These are phyloP conservation scores for Protobothrops mucrosquamatus DNA, from an alignment of 2,113 vertebrate genomes.

Conservation along the genomic window DNA sequence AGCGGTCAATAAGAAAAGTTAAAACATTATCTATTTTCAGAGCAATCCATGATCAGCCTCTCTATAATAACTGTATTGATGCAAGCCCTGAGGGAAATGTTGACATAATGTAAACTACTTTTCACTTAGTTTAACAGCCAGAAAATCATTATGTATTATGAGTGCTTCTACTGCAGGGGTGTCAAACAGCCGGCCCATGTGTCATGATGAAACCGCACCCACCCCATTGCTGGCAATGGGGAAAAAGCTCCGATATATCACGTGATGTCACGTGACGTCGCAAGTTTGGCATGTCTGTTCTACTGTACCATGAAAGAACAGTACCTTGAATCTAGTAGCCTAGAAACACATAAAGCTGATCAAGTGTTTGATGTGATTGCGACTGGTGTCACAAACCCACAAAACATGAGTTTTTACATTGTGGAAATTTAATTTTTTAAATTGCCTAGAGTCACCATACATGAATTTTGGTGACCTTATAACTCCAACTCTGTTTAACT, in stretches of 20 bases:
- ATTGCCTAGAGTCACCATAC: neutral
- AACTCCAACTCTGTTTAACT: neutral
- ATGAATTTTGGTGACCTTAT: neutral
- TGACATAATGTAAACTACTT: slow-evolving; percentile 20
- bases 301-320: slow-evolving; percentile 2
- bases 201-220: no score
- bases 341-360: neutral
- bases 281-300: neutral
- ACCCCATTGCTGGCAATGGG: no score
- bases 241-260: no score
- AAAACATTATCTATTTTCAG: neutral
- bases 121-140: slow-evolving; percentile 26
- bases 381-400: neutral
- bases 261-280: no score
- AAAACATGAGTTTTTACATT: neutral
- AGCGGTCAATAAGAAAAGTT: slow-evolving; percentile 5
- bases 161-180: neutral
- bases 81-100: slow-evolving; percentile 15
- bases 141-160: slow-evolving; percentile 7
- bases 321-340: neutral
- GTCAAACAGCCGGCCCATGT: no score
- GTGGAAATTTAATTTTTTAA: neutral
- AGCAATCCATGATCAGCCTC: neutral
- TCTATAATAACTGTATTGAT: slow-evolving; percentile 7
- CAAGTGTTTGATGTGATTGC: neutral